Evolutionary conservation across 2,797 vertebrate species (phyloP).

Genomic region (Coluber constrictor): DNA sequence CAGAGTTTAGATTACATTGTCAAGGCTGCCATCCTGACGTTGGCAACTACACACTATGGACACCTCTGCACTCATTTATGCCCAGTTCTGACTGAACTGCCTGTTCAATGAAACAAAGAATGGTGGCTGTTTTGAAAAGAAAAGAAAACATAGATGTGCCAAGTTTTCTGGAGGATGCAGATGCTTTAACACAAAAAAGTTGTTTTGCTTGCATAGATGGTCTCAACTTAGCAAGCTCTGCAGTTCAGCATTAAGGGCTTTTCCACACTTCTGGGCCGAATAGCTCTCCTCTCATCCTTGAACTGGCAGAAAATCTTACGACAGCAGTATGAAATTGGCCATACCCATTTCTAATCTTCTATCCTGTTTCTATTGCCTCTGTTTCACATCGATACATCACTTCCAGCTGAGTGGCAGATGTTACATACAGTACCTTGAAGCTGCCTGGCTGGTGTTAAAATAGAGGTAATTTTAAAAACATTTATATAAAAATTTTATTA

Average conservation of each 20-base stretch:
- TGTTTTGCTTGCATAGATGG: neutral
- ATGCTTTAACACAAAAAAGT: neutral
- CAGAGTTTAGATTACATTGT: neutral
- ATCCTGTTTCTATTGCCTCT: neutral
- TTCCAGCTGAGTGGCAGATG: neutral
- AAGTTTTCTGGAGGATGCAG: neutral
- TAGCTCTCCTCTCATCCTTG: neutral
- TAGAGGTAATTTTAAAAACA: neutral
- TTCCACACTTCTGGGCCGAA: neutral
- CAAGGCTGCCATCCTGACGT: neutral
- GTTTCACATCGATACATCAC: neutral
- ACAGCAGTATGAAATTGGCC: neutral
- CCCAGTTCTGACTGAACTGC: neutral
- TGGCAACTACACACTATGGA: neutral
- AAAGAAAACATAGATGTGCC: neutral
- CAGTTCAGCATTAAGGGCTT: neutral
- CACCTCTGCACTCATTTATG: neutral
- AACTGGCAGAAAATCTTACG: neutral
- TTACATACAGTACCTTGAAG: neutral
- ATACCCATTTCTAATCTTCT: neutral
- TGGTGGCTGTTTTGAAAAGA: neutral
- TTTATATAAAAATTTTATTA: neutral
- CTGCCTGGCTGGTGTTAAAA: neutral
- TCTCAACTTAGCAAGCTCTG: neutral
- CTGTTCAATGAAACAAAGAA: neutral